A percentile compares a stretch with the other conserved stretches of the same genome.
phyloP scores from a whole-genome alignment of 1,140 invertebrate species.

The Dendrolimus kikuchii region DNA sequence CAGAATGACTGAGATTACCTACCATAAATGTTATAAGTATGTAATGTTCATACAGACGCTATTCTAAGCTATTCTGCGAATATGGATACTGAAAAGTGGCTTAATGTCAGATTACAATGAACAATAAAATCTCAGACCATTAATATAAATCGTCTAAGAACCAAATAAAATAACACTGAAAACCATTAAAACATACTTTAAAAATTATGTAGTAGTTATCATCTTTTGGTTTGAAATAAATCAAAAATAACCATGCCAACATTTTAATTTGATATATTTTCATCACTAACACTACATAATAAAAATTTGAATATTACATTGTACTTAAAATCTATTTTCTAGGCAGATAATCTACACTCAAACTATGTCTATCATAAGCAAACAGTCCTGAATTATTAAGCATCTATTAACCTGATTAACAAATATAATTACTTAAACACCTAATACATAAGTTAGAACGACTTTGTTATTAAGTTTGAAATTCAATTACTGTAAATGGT shows the following conservation, averaged over 20 bases:
- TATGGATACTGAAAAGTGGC: too few relatives aligned
- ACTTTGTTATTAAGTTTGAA: constrained; percentile 17
- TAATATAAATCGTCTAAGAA: too few relatives aligned
- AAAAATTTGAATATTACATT: constrained; percentile 6
- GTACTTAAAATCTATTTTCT: constrained; percentile 5
- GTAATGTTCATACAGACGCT: too few relatives aligned
- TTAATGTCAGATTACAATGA: too few relatives aligned
- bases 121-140: too few relatives aligned
- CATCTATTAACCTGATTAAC: constrained; percentile 26
- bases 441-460: constrained; percentile 25
- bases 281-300: constrained; percentile 4
- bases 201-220: too few relatives aligned
- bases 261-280: constrained; percentile 21
- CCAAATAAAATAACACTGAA: too few relatives aligned
- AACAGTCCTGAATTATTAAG: constrained; percentile 26
- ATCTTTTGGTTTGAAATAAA: background rate
- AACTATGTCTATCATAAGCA: constrained; percentile 25
- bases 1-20: too few relatives aligned
- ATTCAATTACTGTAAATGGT: constrained; percentile 38
- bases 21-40: too few relatives aligned
- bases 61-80: too few relatives aligned
- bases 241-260: constrained; percentile 28
- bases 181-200: too few relatives aligned
- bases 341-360: constrained; percentile 17
- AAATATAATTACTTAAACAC: constrained; percentile 15